A percentile compares a stretch with the other conserved stretches of the same genome.
phyloP scores from a whole-genome alignment of 1,140 invertebrate species.

The Arion vulgaris region DNA sequence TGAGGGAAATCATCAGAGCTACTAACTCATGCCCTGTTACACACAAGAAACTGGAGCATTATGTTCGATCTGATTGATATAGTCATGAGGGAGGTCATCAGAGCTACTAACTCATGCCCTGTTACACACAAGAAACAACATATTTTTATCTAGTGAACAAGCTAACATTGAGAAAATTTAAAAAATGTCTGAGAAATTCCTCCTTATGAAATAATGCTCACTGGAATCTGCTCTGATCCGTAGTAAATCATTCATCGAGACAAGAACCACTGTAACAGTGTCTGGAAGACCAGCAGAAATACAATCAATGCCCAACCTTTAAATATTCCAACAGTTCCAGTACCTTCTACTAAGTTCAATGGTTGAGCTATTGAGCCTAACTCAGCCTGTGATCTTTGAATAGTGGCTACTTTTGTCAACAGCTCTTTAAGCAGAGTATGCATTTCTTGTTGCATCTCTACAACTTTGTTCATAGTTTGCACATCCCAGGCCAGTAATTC shows the following conservation, averaged over 20 bases:
- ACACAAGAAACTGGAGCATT: no score
- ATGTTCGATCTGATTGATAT: no score
- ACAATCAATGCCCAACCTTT: conserved; percentile 60
- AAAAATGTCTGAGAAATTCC: no score
- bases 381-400: conserved; percentile 9
- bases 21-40: no score
- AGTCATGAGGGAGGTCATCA: no score
- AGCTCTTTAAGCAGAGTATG: conserved; percentile 9
- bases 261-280: conserved; percentile 63
- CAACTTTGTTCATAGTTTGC: background rate
- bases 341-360: conserved; percentile 17
- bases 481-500: background rate
- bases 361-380: background rate
- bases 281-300: conserved; percentile 59
- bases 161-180: no score
- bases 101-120: no score
- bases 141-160: no score
- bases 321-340: background rate
- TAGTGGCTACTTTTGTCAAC: background rate
- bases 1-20: no score
- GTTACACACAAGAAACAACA: no score
- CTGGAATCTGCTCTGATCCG: no score
- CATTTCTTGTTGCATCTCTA: conserved; percentile 32
- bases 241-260: conserved; percentile 15
- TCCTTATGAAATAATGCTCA: no score